phyloP scores from a whole-genome alignment of 2,888 invertebrate genomes.

The Glaucopsyche alexis region DNA sequence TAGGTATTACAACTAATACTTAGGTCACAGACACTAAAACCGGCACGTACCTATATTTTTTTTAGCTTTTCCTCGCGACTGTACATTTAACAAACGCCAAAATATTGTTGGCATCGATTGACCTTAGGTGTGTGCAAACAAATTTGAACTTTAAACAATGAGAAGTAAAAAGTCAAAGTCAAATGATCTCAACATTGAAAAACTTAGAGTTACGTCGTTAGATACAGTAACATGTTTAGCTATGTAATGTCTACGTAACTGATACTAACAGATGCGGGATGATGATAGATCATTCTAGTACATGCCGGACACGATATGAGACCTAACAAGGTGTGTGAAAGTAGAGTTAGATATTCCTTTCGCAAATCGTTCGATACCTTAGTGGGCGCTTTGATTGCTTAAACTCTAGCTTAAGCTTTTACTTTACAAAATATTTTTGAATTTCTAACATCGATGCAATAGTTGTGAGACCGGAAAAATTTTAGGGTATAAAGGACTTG shows the following conservation, averaged over 20 bases:
- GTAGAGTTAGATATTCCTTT: not conserved
- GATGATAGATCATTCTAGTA: not conserved
- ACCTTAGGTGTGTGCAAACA: constrained; percentile 35
- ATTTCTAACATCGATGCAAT: too few species aligned
- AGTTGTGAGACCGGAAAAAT: too few species aligned
- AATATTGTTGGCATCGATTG: constrained; percentile 42
- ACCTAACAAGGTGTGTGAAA: not conserved
- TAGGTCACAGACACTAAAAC: not conserved
- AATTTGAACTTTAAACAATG: constrained; percentile 31
- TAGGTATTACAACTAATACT: too few species aligned
- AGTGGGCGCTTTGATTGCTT: too few species aligned
- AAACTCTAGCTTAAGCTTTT: too few species aligned
- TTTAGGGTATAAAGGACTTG: too few species aligned
- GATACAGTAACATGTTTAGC: not conserved
- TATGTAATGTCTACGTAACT: not conserved
- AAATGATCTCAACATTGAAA: constrained; percentile 29
- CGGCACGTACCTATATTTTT: not conserved
- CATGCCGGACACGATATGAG: not conserved
- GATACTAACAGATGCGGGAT: not conserved
- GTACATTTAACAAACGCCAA: constrained; percentile 39
- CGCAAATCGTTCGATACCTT: not conserved
- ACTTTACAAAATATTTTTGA: too few species aligned
- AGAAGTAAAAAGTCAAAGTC: constrained; percentile 6
- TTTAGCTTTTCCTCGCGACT: constrained; percentile 30
- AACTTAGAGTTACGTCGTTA: constrained; percentile 7